Evolutionary conservation across 2,888 invertebrate genomes (phyloP).

Genomic region (Rhogogaster chlorosoma): DNA sequence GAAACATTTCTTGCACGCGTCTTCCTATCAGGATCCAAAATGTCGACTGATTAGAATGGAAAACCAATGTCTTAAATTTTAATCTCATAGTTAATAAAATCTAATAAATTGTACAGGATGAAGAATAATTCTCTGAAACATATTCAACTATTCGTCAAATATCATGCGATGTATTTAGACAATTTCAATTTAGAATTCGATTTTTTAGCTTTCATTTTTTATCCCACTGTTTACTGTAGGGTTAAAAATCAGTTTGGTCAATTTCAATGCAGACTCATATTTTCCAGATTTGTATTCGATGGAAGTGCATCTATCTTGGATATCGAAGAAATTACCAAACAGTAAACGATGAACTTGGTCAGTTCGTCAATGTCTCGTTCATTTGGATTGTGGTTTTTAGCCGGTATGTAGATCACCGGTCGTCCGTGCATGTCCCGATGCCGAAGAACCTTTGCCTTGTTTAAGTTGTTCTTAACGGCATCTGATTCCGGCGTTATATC

Average conservation of each 20-base stretch:
- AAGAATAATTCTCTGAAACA: too few species aligned
- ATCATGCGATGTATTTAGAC: not conserved
- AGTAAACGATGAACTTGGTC: slow-evolving; percentile 89
- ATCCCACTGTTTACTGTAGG: too few species aligned
- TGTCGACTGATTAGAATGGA: not conserved
- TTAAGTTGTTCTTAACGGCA: slow-evolving; percentile 81
- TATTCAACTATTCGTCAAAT: not conserved
- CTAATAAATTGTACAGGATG: too few species aligned
- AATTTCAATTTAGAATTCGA: not conserved
- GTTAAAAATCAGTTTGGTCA: too few species aligned
- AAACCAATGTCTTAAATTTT: not conserved
- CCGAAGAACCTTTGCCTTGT: slow-evolving; percentile 85
- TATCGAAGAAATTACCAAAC: slow-evolving; percentile 80
- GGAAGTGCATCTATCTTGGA: not conserved
- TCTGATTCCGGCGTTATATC: slow-evolving; percentile 80
- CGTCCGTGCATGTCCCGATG: slow-evolving; percentile 87
- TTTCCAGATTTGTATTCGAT: too few species aligned
- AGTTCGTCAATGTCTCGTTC: slow-evolving; percentile 88
- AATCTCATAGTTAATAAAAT: too few species aligned
- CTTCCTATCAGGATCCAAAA: slow-evolving; percentile 80
- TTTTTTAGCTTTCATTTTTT: not conserved
- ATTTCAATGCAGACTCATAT: too few species aligned
- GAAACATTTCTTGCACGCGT: slow-evolving; percentile 88
- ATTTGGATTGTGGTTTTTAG: slow-evolving; percentile 86
- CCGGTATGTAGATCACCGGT: slow-evolving; percentile 89